Evolutionary conservation across 2,888 invertebrate species (phyloP).

Genomic region (Cryptus viduatorius): DNA sequence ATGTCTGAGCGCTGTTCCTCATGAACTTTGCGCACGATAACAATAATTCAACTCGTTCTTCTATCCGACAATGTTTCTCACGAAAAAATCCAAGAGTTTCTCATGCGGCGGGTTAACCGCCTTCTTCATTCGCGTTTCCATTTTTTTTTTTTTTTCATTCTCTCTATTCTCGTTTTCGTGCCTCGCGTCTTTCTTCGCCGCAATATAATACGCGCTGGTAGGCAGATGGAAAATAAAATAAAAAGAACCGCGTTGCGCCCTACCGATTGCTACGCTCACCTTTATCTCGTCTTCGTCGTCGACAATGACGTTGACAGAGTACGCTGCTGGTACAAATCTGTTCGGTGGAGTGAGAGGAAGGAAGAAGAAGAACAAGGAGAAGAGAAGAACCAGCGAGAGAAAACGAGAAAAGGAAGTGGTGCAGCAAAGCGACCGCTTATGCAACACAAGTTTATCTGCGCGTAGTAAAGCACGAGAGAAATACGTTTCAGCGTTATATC

Average conservation of each 20-base stretch:
- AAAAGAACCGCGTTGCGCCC: neutral
- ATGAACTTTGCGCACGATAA: conserved; percentile 12
- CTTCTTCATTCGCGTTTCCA: neutral
- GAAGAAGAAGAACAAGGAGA: neutral
- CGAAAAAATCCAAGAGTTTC: neutral
- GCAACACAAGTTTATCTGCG: conserved; percentile 21
- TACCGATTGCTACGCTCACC: neutral
- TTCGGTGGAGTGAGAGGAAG: neutral
- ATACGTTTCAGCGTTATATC: conserved; percentile 27
- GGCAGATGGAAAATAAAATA: conserved; percentile 5
- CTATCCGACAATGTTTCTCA: conserved; percentile 26
- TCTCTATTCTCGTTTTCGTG: neutral
- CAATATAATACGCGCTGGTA: conserved; percentile 18
- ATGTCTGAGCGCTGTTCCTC: neutral
- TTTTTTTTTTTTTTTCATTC: conserved; percentile 8
- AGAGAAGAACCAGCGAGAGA: neutral
- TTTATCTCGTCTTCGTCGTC: neutral
- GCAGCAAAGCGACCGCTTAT: conserved; percentile 19
- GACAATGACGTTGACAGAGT: conserved; percentile 14
- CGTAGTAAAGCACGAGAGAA: neutral
- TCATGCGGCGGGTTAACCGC: conserved; percentile 13
- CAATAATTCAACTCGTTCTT: conserved; percentile 3
- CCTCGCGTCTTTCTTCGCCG: conserved; percentile 15
- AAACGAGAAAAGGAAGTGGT: neutral
- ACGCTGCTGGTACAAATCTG: neutral